Evolutionary conservation across 92 coral and sea anemone genomes (phyloP).

Genomic region (Actinernus sp.): DNA sequence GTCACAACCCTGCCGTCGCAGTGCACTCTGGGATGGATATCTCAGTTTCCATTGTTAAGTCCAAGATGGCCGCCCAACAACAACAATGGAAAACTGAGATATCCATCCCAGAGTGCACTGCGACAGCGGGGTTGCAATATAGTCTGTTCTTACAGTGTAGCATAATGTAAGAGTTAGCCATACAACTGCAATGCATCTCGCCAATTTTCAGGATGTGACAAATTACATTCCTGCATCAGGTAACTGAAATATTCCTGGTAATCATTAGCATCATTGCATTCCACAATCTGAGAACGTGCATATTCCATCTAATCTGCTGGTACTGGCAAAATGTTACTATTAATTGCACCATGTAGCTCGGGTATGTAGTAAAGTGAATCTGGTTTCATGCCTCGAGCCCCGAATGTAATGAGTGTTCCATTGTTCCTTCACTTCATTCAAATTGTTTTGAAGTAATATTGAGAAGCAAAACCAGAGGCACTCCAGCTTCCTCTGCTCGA

Average conservation of each 20-base stretch:
- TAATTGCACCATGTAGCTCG: constrained; percentile 52
- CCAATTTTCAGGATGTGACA: background rate
- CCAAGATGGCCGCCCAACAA: too few relatives aligned
- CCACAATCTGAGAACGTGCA: background rate
- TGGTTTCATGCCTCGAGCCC: constrained; percentile 67
- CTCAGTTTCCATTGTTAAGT: too few relatives aligned
- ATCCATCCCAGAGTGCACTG: too few relatives aligned
- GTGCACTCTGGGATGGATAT: too few relatives aligned
- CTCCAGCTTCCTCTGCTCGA: constrained; percentile 37
- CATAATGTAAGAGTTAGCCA: background rate
- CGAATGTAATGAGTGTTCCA: constrained; percentile 77
- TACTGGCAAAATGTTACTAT: constrained; percentile 55
- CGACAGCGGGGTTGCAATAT: too few relatives aligned
- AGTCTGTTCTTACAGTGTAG: too few relatives aligned
- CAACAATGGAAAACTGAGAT: too few relatives aligned
- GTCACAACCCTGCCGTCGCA: too few relatives aligned
- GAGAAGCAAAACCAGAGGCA: constrained; percentile 74
- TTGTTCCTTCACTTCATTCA: constrained; percentile 59
- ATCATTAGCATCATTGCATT: background rate
- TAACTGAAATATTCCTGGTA: background rate
- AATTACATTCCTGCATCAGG: background rate
- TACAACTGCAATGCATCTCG: background rate
- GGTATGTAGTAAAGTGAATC: constrained; percentile 71
- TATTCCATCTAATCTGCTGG: constrained; percentile 47
- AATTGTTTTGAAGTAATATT: constrained; percentile 30